Evolutionary conservation across 2,797 vertebrate genomes (phyloP), one percentile per base, ranked within the genome.

Genomic region (Silurus lanzhouensis): DNA sequence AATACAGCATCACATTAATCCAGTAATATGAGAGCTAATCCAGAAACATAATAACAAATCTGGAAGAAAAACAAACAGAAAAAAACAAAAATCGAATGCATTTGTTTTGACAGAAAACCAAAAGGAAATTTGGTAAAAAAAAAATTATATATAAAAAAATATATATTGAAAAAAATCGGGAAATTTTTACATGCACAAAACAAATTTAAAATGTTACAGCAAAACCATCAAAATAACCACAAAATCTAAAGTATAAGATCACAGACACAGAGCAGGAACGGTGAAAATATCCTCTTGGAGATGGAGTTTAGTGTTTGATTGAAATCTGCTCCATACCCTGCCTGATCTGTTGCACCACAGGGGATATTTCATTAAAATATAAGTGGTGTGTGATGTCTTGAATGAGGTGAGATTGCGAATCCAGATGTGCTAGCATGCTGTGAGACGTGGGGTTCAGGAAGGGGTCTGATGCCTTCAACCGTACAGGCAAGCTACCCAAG

Each of bases 361-460:
- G 55, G 52, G 44, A 17, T 31, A 38, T 60, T 60, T 38, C 8
- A 60, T 77, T 60, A 77, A 20, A 77, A 5, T 0, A 20, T 12
- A 9, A 77, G 55, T 1, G 6, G 14, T 7, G 44, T 63, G 57
- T 71, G 70, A 57, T 71, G 20, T 19, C 25, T 17, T 20, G 20
- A 78, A 27, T 25, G 52, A 68, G 64, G 44, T 79, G 38, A 2
- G 58, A 52, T 74, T 25, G n/a, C 83, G 58, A 79, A 81, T 19
- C 83, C 82, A 82, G 80, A 85, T 81, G 74, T 81, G 83, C 77
- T 77, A 74, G 80, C 85, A 82, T 46, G 85, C 85, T 88, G 85
- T 57, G 87, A 68, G 81, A 83, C 72, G 13, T 79, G 64, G 44
- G 68, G 66, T 13, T 63, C 19, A 38, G 81, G 85, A 71, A 88